Base-by-base conservation (phyloP, 2,113 vertebrate genomes). In the Tupaia chinensis region DNA sequence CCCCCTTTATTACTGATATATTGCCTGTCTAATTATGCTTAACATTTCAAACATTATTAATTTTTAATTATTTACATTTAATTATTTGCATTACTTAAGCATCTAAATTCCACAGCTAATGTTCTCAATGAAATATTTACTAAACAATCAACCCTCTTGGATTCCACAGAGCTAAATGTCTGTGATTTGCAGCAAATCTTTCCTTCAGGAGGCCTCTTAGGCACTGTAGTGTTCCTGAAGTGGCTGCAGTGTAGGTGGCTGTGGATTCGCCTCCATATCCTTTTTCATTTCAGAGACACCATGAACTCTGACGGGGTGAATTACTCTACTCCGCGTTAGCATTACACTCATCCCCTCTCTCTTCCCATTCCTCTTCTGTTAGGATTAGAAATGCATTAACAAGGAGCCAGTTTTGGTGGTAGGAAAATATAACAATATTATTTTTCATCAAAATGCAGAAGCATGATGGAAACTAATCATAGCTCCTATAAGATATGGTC, bases 61-160 rank as follows among this genome's bases (percentile, higher is more conserved):
- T 98, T 94, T 98, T 98, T 98, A 96, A 98, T 98, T 96, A 97
- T 97, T 98, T 97, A 92, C 96, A 96, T 97, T 98, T 98, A 97
- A 98, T 98, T 98, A 97, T 98, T 96, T 98, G 96, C 68, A 93
- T 94, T 91, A 97, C 89, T 96, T 97, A 97, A 97, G 96, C 94
- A 96, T 98, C 98, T 89, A 87, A 97, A 97, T 98, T 98, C 97
- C 96, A 94, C 82, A 97, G 95, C 91, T 97, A 96, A 97, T 98
- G 97, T 98, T 98, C 96, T 93, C 93, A 34, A 95, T 98, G 82
- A 98, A 98, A 98, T 98, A 98, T 98, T 98, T 98, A 98, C 96
- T 89, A 96, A 97, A 97, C 89, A 97, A 95, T 97, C 97, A 96
- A 70, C 72, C 89, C 95, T 95, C 74, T 60, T 96, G 70, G 19